These are phyloP conservation scores for Mormyrus iriodes DNA, from an alignment of 2,113 vertebrate species.

Conservation along the genomic window DNA sequence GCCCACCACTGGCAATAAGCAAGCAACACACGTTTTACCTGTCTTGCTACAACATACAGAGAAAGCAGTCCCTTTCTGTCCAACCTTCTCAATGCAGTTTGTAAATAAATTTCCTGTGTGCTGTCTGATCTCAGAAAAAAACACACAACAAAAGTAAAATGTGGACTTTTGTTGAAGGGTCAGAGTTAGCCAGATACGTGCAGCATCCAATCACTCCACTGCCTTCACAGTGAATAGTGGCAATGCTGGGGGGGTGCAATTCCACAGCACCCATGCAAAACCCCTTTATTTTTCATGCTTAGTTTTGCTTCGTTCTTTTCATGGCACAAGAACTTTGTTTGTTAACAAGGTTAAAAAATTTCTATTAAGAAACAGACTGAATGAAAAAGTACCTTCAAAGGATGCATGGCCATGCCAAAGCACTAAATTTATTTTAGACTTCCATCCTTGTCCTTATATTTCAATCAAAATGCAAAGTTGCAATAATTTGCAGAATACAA, in stretches of 20 bases:
- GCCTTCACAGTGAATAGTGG: background rate
- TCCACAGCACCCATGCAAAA: background rate
- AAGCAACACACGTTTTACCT: no score
- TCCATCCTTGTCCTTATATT: background rate
- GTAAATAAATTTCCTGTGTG: background rate
- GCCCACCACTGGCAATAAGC: no score
- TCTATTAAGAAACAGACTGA: background rate
- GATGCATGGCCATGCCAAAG: background rate
- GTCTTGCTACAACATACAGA: background rate
- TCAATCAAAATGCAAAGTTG: background rate
- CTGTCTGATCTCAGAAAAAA: background rate
- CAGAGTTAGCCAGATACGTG: background rate
- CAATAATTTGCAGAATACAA: background rate
- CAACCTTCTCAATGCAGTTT: background rate
- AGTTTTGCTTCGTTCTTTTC: background rate
- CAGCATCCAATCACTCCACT: background rate
- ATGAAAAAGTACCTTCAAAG: slow-evolving; percentile 4
- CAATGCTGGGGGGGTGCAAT: background rate
- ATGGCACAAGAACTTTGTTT: background rate
- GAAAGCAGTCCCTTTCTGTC: background rate
- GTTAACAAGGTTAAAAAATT: slow-evolving; percentile 6
- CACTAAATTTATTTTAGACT: background rate
- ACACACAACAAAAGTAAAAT: background rate
- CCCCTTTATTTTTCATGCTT: background rate
- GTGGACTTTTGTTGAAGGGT: background rate